A percentile compares a stretch with the other conserved stretches of the same genome.
phyloP scores from a whole-genome alignment of 92 coral and sea anemone species.

The Epizoanthus stellaris region DNA sequence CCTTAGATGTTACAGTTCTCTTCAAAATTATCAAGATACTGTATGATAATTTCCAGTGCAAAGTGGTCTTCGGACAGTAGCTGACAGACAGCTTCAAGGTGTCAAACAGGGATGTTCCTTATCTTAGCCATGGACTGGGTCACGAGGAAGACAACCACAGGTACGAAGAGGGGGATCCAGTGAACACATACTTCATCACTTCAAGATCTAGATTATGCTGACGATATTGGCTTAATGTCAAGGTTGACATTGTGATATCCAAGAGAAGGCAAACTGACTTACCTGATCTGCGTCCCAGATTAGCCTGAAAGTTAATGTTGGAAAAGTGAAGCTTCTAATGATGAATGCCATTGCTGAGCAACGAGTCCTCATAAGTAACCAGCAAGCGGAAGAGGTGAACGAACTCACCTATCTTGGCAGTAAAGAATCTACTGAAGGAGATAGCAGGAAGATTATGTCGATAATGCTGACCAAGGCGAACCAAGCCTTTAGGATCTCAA shows the following conservation, averaged over 20 bases:
- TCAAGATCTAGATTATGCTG: background rate
- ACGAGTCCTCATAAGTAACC: background rate
- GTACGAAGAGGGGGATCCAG: background rate
- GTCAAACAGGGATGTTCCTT: background rate
- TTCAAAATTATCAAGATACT: background rate
- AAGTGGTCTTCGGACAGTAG: background rate
- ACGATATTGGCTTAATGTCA: background rate
- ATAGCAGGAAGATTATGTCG: background rate
- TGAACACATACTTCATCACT: background rate
- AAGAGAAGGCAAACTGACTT: background rate
- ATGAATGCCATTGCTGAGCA: background rate
- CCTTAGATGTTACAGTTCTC: background rate
- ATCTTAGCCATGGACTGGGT: constrained; percentile 4
- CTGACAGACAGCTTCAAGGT: background rate
- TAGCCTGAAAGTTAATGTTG: background rate
- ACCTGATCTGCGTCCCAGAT: background rate
- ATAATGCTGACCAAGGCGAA: background rate
- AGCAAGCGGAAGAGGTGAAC: background rate
- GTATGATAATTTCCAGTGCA: too few species aligned
- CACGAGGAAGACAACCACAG: background rate
- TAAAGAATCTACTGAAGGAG: background rate
- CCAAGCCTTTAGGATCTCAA: background rate
- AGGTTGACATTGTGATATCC: background rate
- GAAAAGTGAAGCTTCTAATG: background rate
- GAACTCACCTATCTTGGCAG: background rate